Conservation (phyloP, 2,888 invertebrate genomes). For the Eupithecia vulgata region DNA sequence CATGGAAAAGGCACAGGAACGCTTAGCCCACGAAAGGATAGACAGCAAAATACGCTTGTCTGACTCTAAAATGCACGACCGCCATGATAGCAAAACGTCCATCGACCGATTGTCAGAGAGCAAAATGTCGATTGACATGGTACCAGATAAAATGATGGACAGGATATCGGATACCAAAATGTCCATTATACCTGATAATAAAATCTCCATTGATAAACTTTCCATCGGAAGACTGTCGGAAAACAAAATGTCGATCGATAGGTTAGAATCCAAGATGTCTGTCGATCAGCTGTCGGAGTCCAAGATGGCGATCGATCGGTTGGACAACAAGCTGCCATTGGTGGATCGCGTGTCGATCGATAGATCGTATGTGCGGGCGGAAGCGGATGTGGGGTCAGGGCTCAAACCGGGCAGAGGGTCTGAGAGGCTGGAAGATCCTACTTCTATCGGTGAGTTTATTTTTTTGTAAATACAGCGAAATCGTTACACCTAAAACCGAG, state of each 20-base stretch:
- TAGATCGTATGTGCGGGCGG: constrained; percentile 63
- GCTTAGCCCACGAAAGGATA: constrained; percentile 37
- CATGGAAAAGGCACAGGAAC: constrained; percentile 56
- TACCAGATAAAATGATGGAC: constrained; percentile 49
- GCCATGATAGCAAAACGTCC: constrained; percentile 40
- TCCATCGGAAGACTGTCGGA: constrained; percentile 47
- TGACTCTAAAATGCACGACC: constrained; percentile 54
- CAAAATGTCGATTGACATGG: constrained; percentile 45
- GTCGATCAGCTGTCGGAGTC: constrained; percentile 51
- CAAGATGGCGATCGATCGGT: constrained; percentile 32
- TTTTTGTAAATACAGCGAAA: background rate
- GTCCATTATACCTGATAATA: constrained; percentile 31
- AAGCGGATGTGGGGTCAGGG: constrained; percentile 76
- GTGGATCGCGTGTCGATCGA: constrained; percentile 45
- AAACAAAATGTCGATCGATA: constrained; percentile 43
- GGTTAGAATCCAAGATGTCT: constrained; percentile 48
- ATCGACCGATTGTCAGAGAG: constrained; percentile 57
- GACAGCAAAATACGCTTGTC: constrained; percentile 52
- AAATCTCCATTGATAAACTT: constrained; percentile 50
- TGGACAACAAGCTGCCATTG: constrained; percentile 39
- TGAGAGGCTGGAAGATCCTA: constrained; percentile 67
- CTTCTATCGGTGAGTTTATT: constrained; percentile 64
- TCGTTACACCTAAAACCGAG: no score
- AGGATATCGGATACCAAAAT: constrained; percentile 54
- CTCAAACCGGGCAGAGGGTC: constrained; percentile 66